phyloP scores from a whole-genome alignment of 2,113 vertebrate genomes.

The Ondatra zibethicus region DNA sequence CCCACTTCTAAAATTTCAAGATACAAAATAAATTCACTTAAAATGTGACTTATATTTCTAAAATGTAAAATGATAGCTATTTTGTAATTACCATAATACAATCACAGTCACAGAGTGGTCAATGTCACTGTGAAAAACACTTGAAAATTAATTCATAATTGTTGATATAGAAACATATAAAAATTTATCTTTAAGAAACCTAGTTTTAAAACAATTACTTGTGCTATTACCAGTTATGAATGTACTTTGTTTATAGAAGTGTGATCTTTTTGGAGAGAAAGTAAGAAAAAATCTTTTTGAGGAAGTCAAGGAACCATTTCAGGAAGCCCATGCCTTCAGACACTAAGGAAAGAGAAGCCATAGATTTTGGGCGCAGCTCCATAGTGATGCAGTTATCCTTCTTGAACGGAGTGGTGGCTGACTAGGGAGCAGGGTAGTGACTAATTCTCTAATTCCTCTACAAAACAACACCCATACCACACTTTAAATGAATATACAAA shows the following conservation, averaged over 20 bases:
- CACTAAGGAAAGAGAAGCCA: not conserved
- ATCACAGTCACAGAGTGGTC: not conserved
- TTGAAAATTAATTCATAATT: slow-evolving; percentile 9
- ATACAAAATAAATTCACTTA: slow-evolving; percentile 1
- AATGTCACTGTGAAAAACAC: not conserved
- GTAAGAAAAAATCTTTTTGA: not conserved
- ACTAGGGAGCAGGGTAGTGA: not conserved
- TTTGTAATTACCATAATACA: not conserved
- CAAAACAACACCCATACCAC: not conserved
- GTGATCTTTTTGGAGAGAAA: not conserved
- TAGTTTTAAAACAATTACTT: slow-evolving; percentile 4
- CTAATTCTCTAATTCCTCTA: not conserved
- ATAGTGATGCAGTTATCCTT: not conserved
- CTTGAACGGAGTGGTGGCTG: not conserved
- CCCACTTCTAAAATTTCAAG: slow-evolving; percentile 23
- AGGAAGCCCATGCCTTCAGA: not conserved
- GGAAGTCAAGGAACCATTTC: not conserved
- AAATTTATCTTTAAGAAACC: not conserved
- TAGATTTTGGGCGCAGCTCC: not conserved
- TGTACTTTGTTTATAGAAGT: not conserved
- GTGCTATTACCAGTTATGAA: not conserved
- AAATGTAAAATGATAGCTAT: slow-evolving; percentile 26
- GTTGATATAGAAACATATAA: not conserved
- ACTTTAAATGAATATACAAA: not conserved
- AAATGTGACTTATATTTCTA: slow-evolving; percentile 2